Evolutionary conservation across 2,888 invertebrate genomes (phyloP).

Genomic region (Coelopa pilipes): DNA sequence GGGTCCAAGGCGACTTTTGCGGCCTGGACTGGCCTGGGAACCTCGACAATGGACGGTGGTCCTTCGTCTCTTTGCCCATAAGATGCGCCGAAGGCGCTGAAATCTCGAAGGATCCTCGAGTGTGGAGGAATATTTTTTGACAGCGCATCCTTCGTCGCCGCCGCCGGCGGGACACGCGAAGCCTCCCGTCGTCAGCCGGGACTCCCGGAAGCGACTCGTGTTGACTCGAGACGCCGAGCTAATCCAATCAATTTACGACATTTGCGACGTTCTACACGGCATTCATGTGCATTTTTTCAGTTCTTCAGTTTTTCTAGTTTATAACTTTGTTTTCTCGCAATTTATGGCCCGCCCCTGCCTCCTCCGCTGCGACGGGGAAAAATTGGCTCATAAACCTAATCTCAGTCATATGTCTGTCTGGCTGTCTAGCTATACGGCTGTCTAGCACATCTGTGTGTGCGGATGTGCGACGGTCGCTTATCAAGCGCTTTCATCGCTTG

Average conservation of each 20-base stretch:
- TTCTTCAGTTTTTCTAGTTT: slow-evolving; percentile 18
- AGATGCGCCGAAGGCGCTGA: too few relatives aligned
- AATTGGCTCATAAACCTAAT: slow-evolving; percentile 27
- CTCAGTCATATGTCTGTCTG: slow-evolving; percentile 24
- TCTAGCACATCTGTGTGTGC: slow-evolving; percentile 55
- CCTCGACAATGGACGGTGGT: too few relatives aligned
- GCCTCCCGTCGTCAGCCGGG: slow-evolving; percentile 7
- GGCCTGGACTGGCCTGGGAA: too few relatives aligned
- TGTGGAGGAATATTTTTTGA: too few relatives aligned
- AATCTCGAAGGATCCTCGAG: too few relatives aligned
- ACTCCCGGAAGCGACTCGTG: background rate
- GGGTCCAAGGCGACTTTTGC: too few relatives aligned
- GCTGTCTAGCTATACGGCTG: slow-evolving; percentile 11
- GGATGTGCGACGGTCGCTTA: slow-evolving; percentile 42
- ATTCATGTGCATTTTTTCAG: slow-evolving; percentile 3
- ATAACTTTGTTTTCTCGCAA: slow-evolving; percentile 21
- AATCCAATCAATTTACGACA: slow-evolving; percentile 36
- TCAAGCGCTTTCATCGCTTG: slow-evolving; percentile 22
- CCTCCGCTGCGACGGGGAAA: background rate
- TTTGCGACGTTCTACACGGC: slow-evolving; percentile 14
- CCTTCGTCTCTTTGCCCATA: too few relatives aligned
- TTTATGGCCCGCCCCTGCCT: slow-evolving; percentile 6
- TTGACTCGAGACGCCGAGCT: slow-evolving; percentile 21
- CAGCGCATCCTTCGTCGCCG: too few relatives aligned
- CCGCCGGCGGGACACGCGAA: background rate